A percentile compares a stretch with the other conserved stretches of the same genome.
Conservation (phyloP, 2,888 invertebrate genomes). For the Heteromyza rotundicornis region DNA sequence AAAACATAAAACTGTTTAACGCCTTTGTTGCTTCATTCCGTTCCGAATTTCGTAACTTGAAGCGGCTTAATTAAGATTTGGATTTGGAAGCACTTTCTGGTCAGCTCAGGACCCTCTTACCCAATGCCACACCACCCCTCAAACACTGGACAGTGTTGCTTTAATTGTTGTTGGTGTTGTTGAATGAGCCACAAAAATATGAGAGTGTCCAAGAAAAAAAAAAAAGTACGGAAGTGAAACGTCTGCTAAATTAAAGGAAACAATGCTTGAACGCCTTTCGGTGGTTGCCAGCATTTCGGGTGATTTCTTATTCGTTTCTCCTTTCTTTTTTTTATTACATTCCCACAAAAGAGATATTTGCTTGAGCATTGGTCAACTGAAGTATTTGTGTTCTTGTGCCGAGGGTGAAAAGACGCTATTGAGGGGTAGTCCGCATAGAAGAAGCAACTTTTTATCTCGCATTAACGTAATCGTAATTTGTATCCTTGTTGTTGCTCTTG, state of each 20-base stretch:
- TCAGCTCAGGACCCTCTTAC: too few species aligned
- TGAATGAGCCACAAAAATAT: background rate
- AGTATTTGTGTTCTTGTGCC: background rate
- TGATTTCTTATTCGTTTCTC: too few species aligned
- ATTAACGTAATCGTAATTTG: slow-evolving; percentile 52
- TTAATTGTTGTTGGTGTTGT: slow-evolving; percentile 46
- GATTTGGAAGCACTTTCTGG: slow-evolving; percentile 12
- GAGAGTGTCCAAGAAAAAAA: slow-evolving; percentile 34
- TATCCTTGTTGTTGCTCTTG: slow-evolving; percentile 37
- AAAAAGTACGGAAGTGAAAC: slow-evolving; percentile 38
- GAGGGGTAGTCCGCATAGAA: background rate
- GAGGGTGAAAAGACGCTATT: background rate
- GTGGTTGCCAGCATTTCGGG: too few species aligned
- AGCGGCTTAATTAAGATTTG: slow-evolving; percentile 56
- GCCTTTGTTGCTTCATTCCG: slow-evolving; percentile 23
- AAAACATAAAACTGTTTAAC: slow-evolving; percentile 29
- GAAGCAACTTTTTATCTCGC: slow-evolving; percentile 49
- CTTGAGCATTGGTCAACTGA: slow-evolving; percentile 1
- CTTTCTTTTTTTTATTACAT: slow-evolving; percentile 55
- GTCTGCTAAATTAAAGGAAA: slow-evolving; percentile 44
- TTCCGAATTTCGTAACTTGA: slow-evolving; percentile 41
- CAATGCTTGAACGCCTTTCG: slow-evolving; percentile 45
- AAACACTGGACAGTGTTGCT: slow-evolving; percentile 45
- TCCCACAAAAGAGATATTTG: slow-evolving; percentile 40
- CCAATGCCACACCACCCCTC: background rate